Base-by-base conservation (phyloP, 2,888 invertebrate species). In the Chalcis sispes region DNA sequence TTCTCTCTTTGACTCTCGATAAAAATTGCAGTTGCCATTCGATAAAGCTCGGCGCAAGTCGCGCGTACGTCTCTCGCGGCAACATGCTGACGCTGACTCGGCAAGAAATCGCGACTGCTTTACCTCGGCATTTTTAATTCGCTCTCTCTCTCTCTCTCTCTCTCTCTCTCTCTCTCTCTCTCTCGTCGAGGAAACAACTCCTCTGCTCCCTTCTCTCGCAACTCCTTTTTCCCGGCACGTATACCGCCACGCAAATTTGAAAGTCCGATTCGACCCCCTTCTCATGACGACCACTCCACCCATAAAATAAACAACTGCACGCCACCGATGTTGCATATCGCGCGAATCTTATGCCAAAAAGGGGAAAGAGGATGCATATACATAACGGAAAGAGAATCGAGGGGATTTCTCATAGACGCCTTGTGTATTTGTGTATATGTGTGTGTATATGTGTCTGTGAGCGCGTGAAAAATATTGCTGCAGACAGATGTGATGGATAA, bases 21-120 rank as follows among this genome's bases (percentile, higher is more conserved):
- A 71, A 62, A 71, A 71, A 62, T 71, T 71, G 71, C 71, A 71
- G 62, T 62, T 71, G 52, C 66, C 54, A 54, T 42, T 50, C 69
- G 48, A 70, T 70, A 70, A 70, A 70, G 25, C 27, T 32, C 59
- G 32, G n/a, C 23, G 18, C 62, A 27, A n/a, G 4, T 18, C 8
- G 27, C 32, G 5, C 18, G 2, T 13, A 23, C 58, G 27, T 7
- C 32, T 10, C 15, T 32, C 18, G 15, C 8, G 7, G 54, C 62
- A 54, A 71, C 8, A 59, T 70, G 62, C 62, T 71, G 71, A 71
- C 62, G 71, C 71, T 71, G 71, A 71, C 62, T 62, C 62, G 25
- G 32, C 25, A 20, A 13, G 52, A 52, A 40, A 52, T 52, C 65
- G n/a, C n/a, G 32, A 8, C 36, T 27, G 15, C 4, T n/a, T 4